These are phyloP conservation scores for Acanthosoma haemorrhoidale DNA, from an alignment of 2,888 invertebrate species.

Conservation along the genomic window DNA sequence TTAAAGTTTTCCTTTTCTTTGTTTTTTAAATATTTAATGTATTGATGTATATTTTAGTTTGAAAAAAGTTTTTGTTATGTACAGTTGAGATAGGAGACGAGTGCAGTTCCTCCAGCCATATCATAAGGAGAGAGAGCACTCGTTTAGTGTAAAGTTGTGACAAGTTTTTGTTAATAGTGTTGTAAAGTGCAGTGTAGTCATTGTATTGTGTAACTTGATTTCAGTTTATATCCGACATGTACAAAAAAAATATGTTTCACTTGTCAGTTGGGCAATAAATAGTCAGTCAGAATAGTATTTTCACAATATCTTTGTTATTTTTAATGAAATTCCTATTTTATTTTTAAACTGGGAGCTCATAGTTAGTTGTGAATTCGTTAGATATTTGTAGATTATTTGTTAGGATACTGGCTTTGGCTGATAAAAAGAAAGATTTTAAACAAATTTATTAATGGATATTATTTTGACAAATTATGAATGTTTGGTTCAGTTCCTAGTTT, in stretches of 20 bases:
- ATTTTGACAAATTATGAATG: too few relatives aligned
- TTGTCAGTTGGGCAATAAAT: conserved; percentile 38
- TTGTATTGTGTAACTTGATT: conserved; percentile 36
- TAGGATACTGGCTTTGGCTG: too few relatives aligned
- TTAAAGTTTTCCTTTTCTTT: too few relatives aligned
- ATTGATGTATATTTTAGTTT: conserved; percentile 35
- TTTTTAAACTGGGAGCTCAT: not conserved
- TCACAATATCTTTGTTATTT: conserved; percentile 32
- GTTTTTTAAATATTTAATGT: conserved; percentile 26
- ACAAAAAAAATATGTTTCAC: conserved; percentile 34
- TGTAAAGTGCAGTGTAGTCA: conserved; percentile 37
- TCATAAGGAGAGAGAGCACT: conserved; percentile 32
- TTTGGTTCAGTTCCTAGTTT: too few relatives aligned
- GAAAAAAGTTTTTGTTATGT: conserved; percentile 33
- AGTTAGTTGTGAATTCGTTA: too few relatives aligned
- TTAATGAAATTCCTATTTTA: not conserved
- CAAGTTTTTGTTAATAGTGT: conserved; percentile 34
- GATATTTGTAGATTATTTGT: too few relatives aligned
- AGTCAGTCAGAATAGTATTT: conserved; percentile 39
- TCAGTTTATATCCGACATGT: conserved; percentile 34
- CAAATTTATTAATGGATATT: too few relatives aligned
- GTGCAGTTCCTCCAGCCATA: conserved; percentile 34
- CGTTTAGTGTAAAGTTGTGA: conserved; percentile 31
- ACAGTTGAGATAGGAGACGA: conserved; percentile 31
- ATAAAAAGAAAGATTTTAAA: too few relatives aligned